phyloP scores from a whole-genome alignment of 2,797 vertebrate species.

The Acridotheres tristis region DNA sequence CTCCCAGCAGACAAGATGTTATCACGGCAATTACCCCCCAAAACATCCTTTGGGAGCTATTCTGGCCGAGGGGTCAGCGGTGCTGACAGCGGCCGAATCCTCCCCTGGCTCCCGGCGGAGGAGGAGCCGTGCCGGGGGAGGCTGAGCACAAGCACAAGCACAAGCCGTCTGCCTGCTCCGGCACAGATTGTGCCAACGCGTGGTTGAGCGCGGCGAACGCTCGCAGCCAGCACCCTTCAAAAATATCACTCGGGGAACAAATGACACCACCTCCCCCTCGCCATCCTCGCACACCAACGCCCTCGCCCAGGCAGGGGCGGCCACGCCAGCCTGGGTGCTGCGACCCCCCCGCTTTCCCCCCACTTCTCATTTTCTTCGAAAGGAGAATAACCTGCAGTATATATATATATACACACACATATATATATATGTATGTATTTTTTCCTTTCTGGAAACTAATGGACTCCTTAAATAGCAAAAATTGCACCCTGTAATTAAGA shows the following conservation, averaged over 20 bases:
- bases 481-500: constrained; percentile 86
- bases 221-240: constrained; percentile 59
- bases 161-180: constrained; percentile 29
- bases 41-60: constrained; percentile 51
- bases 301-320: constrained; percentile 53
- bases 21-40: constrained; percentile 40
- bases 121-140: constrained; percentile 35
- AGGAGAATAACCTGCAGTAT: constrained; percentile 78
- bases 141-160: constrained; percentile 15
- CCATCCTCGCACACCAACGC: constrained; percentile 49
- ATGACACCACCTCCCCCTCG: constrained; percentile 47
- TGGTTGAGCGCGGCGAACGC: constrained; percentile 35
- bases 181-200: constrained; percentile 58
- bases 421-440: constrained; percentile 56
- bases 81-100: constrained; percentile 12
- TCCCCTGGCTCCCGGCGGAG: constrained; percentile 6
- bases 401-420: not conserved
- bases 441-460: constrained; percentile 81
- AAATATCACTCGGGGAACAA: constrained; percentile 50
- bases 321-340: constrained; percentile 31
- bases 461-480: constrained; percentile 85
- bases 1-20: constrained; percentile 43
- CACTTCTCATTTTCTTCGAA: constrained; percentile 56
- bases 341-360: not conserved
- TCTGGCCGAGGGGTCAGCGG: constrained; percentile 41